Evolutionary conservation across 2,888 invertebrate species (phyloP).

Genomic region (Augochlorella aurata): DNA sequence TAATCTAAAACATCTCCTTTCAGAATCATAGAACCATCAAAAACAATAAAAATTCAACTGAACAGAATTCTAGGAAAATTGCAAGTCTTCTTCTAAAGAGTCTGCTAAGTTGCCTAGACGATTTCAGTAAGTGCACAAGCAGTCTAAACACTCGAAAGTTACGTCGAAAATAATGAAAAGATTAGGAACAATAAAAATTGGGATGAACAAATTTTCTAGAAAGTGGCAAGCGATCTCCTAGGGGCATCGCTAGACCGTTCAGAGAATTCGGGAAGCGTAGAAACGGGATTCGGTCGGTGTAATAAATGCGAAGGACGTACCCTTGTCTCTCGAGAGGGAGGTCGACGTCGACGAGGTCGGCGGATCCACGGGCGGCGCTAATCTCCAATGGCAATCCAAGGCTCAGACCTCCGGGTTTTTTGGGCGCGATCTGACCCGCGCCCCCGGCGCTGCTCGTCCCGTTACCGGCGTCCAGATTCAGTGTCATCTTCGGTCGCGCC

Average conservation of each 20-base stretch:
- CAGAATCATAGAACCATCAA: no score
- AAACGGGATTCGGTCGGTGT: background rate
- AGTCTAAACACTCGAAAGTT: no score
- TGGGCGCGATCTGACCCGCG: slow-evolving; percentile 68
- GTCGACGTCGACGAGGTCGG: slow-evolving; percentile 90
- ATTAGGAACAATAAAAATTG: no score
- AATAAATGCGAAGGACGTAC: slow-evolving; percentile 83
- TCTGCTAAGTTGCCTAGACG: background rate
- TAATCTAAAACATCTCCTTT: no score
- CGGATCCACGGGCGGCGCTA: slow-evolving; percentile 84
- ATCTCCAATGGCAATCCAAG: slow-evolving; percentile 82
- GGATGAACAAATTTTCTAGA: no score
- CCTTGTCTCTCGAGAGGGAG: slow-evolving; percentile 94
- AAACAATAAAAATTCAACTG: no score
- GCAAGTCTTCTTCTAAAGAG: background rate
- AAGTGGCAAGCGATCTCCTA: no score
- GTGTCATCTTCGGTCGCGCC: slow-evolving; percentile 87
- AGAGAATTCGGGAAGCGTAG: background rate
- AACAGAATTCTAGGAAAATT: no score
- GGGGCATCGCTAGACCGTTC: no score
- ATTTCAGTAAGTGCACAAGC: background rate
- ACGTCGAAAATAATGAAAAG: no score
- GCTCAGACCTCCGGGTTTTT: slow-evolving; percentile 82
- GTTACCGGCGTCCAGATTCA: slow-evolving; percentile 86
- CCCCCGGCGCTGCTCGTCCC: slow-evolving; percentile 70